phyloP scores from a whole-genome alignment of 2,888 invertebrate species.

The Amphipyra berbera region DNA sequence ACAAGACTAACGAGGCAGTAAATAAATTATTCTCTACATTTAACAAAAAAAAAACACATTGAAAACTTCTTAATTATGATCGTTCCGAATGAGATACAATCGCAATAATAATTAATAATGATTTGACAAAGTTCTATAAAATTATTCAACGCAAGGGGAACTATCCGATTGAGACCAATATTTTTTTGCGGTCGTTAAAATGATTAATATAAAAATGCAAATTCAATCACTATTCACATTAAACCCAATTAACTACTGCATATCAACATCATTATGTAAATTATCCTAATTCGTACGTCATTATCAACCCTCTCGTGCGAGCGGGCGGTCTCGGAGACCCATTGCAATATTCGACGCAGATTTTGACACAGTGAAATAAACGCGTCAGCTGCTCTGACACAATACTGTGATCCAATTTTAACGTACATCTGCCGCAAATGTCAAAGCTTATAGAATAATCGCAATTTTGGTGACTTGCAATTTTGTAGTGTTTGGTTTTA shows the following conservation, averaged over 20 bases:
- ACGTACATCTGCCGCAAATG: slow-evolving; percentile 65
- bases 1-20: no score
- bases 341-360: slow-evolving; percentile 60
- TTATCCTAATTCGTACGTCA: slow-evolving; percentile 35
- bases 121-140: no score
- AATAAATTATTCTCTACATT: no score
- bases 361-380: slow-evolving; percentile 60
- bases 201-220: not conserved
- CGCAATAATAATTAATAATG: no score
- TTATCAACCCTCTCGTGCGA: slow-evolving; percentile 52
- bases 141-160: no score
- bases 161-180: no score
- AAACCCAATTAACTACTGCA: not conserved
- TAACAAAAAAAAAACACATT: no score
- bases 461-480: slow-evolving; percentile 48
- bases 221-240: slow-evolving; percentile 8
- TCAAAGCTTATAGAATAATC: slow-evolving; percentile 60
- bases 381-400: slow-evolving; percentile 62
- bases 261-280: slow-evolving; percentile 32
- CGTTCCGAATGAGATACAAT: no score
- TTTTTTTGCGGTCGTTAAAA: no score
- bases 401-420: slow-evolving; percentile 64
- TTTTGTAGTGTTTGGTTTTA: slow-evolving; percentile 36
- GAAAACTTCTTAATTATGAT: no score
- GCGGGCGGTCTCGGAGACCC: slow-evolving; percentile 50